Conservation (phyloP, 2,797 vertebrate genomes). For the Pelodytes ibericus region DNA sequence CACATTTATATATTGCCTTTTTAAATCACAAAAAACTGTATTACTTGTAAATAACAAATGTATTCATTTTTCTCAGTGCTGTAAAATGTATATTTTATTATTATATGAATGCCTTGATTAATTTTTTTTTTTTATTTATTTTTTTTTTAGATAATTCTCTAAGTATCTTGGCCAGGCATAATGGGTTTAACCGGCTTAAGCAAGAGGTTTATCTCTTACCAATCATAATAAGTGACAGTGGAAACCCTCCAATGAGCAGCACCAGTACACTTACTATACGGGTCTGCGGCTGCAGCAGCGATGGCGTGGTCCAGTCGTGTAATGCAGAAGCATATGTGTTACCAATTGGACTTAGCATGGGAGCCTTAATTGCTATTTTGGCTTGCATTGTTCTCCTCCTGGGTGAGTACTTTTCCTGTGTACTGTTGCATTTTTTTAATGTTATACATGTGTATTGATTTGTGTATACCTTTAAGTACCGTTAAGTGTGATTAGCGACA, state of each 20-base stretch:
- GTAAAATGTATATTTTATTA: too few relatives aligned
- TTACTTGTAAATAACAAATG: too few relatives aligned
- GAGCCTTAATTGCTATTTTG: conserved; percentile 95
- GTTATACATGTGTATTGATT: too few relatives aligned
- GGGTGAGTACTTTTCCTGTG: conserved; percentile 75
- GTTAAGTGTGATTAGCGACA: too few relatives aligned
- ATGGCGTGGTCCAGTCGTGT: conserved; percentile 91
- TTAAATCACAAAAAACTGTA: too few relatives aligned
- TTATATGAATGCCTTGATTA: conserved; percentile 9
- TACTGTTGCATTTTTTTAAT: too few relatives aligned
- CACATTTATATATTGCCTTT: too few relatives aligned
- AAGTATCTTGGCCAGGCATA: conserved; percentile 91
- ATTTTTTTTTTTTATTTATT: conserved; percentile 48
- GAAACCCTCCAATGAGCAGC: conserved; percentile 94
- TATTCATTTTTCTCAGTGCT: too few relatives aligned
- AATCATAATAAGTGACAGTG: conserved; percentile 92
- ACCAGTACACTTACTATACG: conserved; percentile 96
- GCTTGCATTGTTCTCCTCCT: conserved; percentile 94
- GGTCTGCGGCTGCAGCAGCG: conserved; percentile 94
- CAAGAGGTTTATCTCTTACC: conserved; percentile 95
- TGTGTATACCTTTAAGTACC: too few relatives aligned
- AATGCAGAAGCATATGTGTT: conserved; percentile 94
- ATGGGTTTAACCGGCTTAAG: conserved; percentile 92
- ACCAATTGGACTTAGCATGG: conserved; percentile 97
- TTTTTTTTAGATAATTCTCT: conserved; percentile 90